Base-by-base conservation (phyloP, 2,888 invertebrate genomes). In the Drosophila dives region DNA sequence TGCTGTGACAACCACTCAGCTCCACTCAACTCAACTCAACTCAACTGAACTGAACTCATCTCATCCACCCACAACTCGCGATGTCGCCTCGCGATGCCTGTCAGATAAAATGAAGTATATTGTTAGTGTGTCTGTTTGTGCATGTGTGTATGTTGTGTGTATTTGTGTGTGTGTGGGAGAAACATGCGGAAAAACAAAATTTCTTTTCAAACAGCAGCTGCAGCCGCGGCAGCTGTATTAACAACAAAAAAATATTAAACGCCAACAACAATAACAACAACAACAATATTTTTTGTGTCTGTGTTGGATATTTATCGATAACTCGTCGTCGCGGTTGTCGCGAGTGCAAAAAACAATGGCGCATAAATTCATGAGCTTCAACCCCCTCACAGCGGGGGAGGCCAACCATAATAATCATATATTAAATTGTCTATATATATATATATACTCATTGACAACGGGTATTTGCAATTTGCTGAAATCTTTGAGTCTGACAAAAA, bases 61-160 rank as follows among this genome's bases (percentile, higher is more conserved):
- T 62, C 55, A 77, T 55, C 40, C 50, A 59, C 60, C 64, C 80
- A 71, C 70, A 60, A 66, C 45, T 8, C 50, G 64, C 79, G 69
- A 75, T 67, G 67, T 72, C 80, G 77, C 64, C 83, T 53, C 71
- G 70, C 67, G 75, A 45, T 45, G 45, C 83, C 86, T 80, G 73
- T 65, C 72, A 83, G 85, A 86, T 86, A 90, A 88, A 88, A 87
- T 86, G 88, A 86, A 86, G 85, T 89, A 87, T 85, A 72, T 87
- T 71, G 67, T 50, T 53, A 54, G 63, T 56, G 53, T 60, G 67
- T 67, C 65, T 64, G 49, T 38, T 38, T 38, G 17, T 38, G n/a
- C 20, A 6, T 23, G 15, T 23, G 45, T 45, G 23, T 45, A 15
- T 23, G 45, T 8, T 12, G 7, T 20, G 12, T 20, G n/a, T 56